Evolutionary conservation across 2,797 vertebrate species (phyloP).

Genomic region (Thalassophryne amazonica): DNA sequence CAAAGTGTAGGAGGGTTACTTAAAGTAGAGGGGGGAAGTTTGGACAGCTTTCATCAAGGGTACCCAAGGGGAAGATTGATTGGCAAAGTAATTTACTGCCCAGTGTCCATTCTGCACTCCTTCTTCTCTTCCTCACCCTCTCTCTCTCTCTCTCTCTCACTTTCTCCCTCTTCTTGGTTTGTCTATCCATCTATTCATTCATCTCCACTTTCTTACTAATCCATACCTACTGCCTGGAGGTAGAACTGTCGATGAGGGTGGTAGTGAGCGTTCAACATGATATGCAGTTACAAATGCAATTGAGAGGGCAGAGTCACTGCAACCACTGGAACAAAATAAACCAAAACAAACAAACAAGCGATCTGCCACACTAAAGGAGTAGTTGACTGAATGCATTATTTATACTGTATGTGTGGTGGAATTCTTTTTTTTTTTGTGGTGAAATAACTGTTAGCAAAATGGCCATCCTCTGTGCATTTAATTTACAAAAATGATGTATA

Average conservation of each 20-base stretch:
- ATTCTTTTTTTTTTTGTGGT: too few species aligned
- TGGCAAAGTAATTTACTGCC: constrained; percentile 81
- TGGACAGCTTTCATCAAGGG: constrained; percentile 75
- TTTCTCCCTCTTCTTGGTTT: constrained; percentile 38
- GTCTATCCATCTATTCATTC: constrained; percentile 41
- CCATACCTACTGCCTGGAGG: constrained; percentile 67
- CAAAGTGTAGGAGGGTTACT: constrained; percentile 75
- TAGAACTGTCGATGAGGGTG: constrained; percentile 36
- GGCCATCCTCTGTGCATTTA: too few species aligned
- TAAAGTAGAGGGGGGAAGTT: constrained; percentile 69
- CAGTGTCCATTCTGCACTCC: constrained; percentile 52
- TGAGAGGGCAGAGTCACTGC: constrained; percentile 18
- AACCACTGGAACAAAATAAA: constrained; percentile 32
- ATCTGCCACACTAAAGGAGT: too few species aligned
- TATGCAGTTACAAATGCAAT: constrained; percentile 21
- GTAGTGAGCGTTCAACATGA: constrained; percentile 22
- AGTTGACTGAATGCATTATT: too few species aligned
- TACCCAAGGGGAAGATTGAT: constrained; percentile 76
- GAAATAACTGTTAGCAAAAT: too few species aligned
- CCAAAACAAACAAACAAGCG: too few species aligned
- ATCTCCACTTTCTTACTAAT: constrained; percentile 43
- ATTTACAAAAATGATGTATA: too few species aligned
- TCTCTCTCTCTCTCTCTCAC: constrained; percentile 28
- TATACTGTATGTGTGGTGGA: too few species aligned
- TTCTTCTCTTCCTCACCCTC: constrained; percentile 24